These are phyloP conservation scores for Phaonia tiefii DNA, from an alignment of 2,888 invertebrate genomes.

Conservation along the genomic window DNA sequence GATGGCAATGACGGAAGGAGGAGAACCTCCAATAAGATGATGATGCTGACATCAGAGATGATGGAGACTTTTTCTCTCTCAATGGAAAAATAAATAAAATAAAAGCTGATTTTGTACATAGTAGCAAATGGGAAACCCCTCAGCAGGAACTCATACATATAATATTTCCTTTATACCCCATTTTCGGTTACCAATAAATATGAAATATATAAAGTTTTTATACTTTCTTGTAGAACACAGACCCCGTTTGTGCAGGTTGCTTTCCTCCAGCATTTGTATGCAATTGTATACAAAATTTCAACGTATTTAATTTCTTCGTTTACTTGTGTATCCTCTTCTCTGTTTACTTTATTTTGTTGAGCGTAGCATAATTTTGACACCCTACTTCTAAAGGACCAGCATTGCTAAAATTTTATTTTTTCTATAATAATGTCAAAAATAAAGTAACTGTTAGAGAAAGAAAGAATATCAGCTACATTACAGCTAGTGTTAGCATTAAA, in stretches of 20 bases:
- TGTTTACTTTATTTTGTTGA: too few relatives aligned
- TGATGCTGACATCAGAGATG: conserved; percentile 23
- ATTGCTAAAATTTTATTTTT: too few relatives aligned
- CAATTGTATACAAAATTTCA: too few relatives aligned
- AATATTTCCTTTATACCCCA: not conserved
- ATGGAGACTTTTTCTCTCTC: conserved; percentile 30
- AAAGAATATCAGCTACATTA: too few relatives aligned
- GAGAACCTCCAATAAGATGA: conserved; percentile 1
- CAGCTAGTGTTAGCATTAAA: too few relatives aligned
- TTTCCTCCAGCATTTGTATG: too few relatives aligned
- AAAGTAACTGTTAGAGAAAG: too few relatives aligned
- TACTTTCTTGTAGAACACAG: not conserved
- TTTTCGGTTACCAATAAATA: conserved; percentile 5
- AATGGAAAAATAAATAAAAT: conserved; percentile 15
- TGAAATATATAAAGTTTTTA: conserved; percentile 13
- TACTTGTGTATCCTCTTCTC: conserved; percentile 14
- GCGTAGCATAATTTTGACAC: too few relatives aligned
- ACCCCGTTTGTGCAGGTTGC: not conserved
- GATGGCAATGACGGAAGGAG: conserved; percentile 8
- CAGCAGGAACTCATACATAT: conserved; percentile 33
- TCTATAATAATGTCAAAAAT: too few relatives aligned
- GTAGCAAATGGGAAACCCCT: conserved; percentile 18
- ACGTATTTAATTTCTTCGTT: conserved; percentile 21
- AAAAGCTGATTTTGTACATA: not conserved
- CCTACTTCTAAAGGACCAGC: too few relatives aligned